Evolutionary conservation across 2,888 invertebrate genomes (phyloP), one percentile per base, ranked within the genome.

Genomic region (Coelogynopora nodosa): DNA sequence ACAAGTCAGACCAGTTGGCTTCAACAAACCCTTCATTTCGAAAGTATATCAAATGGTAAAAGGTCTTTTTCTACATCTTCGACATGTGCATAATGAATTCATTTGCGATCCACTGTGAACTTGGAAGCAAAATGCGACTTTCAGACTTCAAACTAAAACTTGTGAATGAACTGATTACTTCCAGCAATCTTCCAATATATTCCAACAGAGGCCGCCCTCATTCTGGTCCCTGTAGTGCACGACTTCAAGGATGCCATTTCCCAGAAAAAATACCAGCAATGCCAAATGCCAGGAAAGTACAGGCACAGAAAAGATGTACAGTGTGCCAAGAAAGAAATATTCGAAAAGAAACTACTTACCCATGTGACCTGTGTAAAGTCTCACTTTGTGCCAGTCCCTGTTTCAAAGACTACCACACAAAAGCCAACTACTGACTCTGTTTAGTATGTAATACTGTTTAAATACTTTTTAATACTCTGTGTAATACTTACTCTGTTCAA

Each of bases 81-180:
- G 82, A 82, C 31, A 82, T 82, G 82, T 82, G 82, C 82, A 82
- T 82, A 82, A 82, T 18, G 31, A 82, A 82, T 31, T 5, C 82
- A 5, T 82, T 26, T 31, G 82, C 27, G 29, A 2, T 82, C 29
- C 29, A 80, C 81, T 27, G 27, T 27, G 81, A 80, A 28, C 81
- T 80, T 27, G 81, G 27, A 27, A 80, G 27, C 23, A 80, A 28
- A n/a, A n/a, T 80, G 81, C 81, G 26, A 27, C 23, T 80, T 80
- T 80, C 81, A 27, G 81, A 80, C 29, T 80, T 80, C 81, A 80
- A 80, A 80, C 81, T 80, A 27, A 28, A 80, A 80, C 27, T 80
- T 27, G 81, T 80, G 81, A 80, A 80, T 23, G 81, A 28, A 80
- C 23, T 80, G 81, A 80, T 80, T 27, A 28, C 29, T 27, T 27